Base-by-base conservation (phyloP, 2,113 vertebrate species). In the Tupaia tana region DNA sequence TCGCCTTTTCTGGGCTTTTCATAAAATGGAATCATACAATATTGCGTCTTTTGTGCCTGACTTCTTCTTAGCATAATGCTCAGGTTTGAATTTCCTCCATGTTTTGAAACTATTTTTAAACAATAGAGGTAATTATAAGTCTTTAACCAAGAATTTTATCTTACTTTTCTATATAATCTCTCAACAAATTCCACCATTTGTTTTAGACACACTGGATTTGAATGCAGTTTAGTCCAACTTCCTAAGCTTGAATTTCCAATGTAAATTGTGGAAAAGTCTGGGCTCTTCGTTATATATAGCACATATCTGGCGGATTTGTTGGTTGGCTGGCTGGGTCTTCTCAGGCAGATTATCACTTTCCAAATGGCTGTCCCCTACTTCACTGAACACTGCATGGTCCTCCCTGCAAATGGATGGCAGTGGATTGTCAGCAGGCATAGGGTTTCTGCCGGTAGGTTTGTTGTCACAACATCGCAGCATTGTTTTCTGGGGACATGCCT, bases 121-220 rank as follows among this genome's bases (percentile, higher is more conserved):
- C 59, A 64, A 25, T 56, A 13, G 29, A 93, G 81, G 27, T 70
- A 79, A 92, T 94, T 43, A 69, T 31, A 83, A 43, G n/a, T 56
- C 25, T 92, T 94, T 81, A 85, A 89, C 70, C 64, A 64, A 85
- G 54, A 66, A 61, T 63, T 61, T 83, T 90, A 66, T 86, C 56
- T 94, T 91, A 58, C 29, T 88, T 90, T 81, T 74, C 86, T n/a
- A 54, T 54, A 43, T 34, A 27, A n/a, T 89, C 16, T 64, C 92
- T 63, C 43, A 67, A 66, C 4, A 14, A 43, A 90, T 73, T 59
- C 59, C 54, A 79, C 80, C 61, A 31, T 71, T 82, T 83, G n/a
- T 90, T 69, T 90, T 31, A 87, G 86, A 90, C 9, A 52, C 81
- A 16, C 13, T 82, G 27, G 10, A 56, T 67, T 61, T 82, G 77